Evolutionary conservation across 1,140 invertebrate species (phyloP).

Genomic region (Drosophila azteca): DNA sequence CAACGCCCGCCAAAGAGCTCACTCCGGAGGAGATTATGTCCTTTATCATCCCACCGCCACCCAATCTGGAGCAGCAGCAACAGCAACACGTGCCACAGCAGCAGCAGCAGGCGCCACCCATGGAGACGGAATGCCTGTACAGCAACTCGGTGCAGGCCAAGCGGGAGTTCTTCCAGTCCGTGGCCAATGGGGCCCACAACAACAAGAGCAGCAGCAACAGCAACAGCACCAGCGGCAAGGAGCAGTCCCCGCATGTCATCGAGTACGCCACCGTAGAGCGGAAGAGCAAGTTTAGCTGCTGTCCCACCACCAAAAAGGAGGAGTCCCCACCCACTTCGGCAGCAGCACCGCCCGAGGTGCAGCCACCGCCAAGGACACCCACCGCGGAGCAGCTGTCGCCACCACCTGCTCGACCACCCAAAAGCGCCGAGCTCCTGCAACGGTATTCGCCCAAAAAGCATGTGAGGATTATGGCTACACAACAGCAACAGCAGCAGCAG

Average conservation of each 20-base stretch:
- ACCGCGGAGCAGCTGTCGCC: conserved; percentile 81
- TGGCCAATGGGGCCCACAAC: conserved; percentile 49
- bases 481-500: conserved; percentile 12
- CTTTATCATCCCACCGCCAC: conserved; percentile 92
- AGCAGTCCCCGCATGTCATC: conserved; percentile 84
- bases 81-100: conserved; percentile 19
- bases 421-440: conserved; percentile 84
- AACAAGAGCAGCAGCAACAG: conserved; percentile 1
- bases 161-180: conserved; percentile 69
- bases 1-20: conserved; percentile 88
- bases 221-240: conserved; percentile 18
- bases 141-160: conserved; percentile 77
- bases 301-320: conserved; percentile 85
- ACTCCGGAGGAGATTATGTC: conserved; percentile 91
- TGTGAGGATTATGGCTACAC: conserved; percentile 38
- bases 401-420: conserved; percentile 87
- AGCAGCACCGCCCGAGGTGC: conserved; percentile 16
- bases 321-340: conserved; percentile 24
- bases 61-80: conserved; percentile 82
- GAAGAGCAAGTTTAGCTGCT: conserved; percentile 88
- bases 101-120: background rate
- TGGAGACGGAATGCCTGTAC: conserved; percentile 66
- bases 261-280: conserved; percentile 88
- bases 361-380: conserved; percentile 85
- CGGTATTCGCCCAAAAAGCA: conserved; percentile 84